These are phyloP conservation scores for Drosophila neotestacea DNA, from an alignment of 2,888 invertebrate genomes.

Conservation along the genomic window DNA sequence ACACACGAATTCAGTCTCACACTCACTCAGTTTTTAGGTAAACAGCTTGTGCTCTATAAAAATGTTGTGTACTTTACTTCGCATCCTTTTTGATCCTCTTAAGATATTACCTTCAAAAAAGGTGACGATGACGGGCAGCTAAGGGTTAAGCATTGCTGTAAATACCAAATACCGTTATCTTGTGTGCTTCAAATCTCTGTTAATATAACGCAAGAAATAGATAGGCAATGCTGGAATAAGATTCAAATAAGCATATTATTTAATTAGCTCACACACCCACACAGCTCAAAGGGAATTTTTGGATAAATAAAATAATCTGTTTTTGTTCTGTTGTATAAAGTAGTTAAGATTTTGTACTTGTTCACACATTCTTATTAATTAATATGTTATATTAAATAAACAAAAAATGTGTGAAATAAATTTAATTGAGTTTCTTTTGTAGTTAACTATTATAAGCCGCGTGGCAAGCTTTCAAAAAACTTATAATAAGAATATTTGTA, in stretches of 20 bases:
- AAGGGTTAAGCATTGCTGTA: constrained; percentile 34
- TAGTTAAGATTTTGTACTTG: too few species aligned
- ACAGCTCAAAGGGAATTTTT: too few species aligned
- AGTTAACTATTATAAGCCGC: too few species aligned
- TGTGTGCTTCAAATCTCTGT: constrained; percentile 29
- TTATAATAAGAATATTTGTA: too few species aligned
- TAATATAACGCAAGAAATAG: constrained; percentile 15
- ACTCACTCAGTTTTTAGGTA: constrained; percentile 28
- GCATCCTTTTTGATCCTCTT: constrained; percentile 67
- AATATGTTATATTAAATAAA: too few species aligned
- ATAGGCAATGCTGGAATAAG: constrained; percentile 5
- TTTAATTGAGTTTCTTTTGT: too few species aligned
- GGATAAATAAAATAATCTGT: too few species aligned
- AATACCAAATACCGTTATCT: constrained; percentile 29
- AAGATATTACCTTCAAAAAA: constrained; percentile 28
- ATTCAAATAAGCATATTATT: not conserved
- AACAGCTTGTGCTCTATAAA: constrained; percentile 57
- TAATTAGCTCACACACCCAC: not conserved
- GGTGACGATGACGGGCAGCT: constrained; percentile 38
- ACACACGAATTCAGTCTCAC: constrained; percentile 9
- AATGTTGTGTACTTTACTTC: constrained; percentile 43
- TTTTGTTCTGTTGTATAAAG: too few species aligned
- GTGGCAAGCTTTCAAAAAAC: too few species aligned
- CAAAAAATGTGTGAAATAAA: too few species aligned
- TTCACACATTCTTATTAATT: too few species aligned